Conservation (phyloP, 1,140 invertebrate species). For the Centruroides sculpturatus region DNA sequence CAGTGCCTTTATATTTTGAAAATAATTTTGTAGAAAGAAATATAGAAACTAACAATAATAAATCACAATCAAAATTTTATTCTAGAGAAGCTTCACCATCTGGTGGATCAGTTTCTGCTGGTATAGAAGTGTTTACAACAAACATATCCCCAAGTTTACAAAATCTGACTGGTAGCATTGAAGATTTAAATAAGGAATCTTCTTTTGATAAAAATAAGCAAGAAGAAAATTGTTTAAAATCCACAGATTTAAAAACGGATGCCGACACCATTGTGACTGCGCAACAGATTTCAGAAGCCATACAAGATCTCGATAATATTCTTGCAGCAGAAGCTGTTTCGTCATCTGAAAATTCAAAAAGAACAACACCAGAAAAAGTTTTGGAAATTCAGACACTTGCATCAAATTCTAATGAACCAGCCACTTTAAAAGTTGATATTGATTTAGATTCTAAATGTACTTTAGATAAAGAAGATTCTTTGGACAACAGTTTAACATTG, state of each 20-base stretch:
- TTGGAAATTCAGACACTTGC: too few relatives aligned
- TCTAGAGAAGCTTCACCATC: slow-evolving; percentile 2
- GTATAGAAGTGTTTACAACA: slow-evolving; percentile 41
- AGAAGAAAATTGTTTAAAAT: slow-evolving; percentile 8
- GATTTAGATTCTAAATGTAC: too few relatives aligned
- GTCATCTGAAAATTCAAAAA: slow-evolving; percentile 13
- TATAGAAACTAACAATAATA: neutral
- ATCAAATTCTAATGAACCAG: too few relatives aligned
- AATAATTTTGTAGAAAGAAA: slow-evolving; percentile 3
- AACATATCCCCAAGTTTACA: slow-evolving; percentile 36
- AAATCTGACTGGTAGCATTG: slow-evolving; percentile 40
- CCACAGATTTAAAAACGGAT: slow-evolving; percentile 25
- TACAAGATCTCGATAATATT: slow-evolving; percentile 46
- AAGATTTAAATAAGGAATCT: slow-evolving; percentile 20
- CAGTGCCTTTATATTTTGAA: slow-evolving; percentile 13
- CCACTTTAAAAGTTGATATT: too few relatives aligned
- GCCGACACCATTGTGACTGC: slow-evolving; percentile 36
- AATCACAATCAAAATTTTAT: neutral
- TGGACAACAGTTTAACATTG: too few relatives aligned
- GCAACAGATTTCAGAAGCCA: slow-evolving; percentile 44
- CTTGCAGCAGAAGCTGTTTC: slow-evolving; percentile 35
- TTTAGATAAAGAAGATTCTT: too few relatives aligned
- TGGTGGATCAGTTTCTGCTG: slow-evolving; percentile 3
- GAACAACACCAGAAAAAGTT: neutral
- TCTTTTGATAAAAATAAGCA: neutral